phyloP scores from a whole-genome alignment of 1,140 invertebrate genomes.

The Apolygus lucorum region DNA sequence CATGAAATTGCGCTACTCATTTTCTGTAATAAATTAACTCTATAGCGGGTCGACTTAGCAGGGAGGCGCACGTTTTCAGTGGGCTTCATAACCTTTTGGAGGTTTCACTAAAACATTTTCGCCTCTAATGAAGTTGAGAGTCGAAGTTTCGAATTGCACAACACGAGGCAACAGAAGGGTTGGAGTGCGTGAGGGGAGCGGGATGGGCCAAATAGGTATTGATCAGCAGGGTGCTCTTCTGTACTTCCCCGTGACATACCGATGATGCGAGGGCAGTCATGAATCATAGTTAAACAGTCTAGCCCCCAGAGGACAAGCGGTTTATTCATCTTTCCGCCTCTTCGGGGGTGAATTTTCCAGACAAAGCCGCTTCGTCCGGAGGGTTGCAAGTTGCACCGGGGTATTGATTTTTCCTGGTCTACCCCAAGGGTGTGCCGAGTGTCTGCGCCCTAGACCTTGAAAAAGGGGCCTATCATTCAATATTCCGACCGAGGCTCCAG shows the following conservation, averaged over 20 bases:
- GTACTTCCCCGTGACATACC: slow-evolving; percentile 14
- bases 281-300: slow-evolving; percentile 12
- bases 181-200: neutral
- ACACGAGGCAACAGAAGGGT: neutral
- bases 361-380: neutral
- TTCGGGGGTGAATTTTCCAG: neutral
- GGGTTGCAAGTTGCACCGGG: slow-evolving; percentile 10
- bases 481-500: neutral
- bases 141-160: no score
- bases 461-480: slow-evolving; percentile 21
- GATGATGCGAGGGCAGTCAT: neutral
- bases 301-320: neutral
- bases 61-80: no score
- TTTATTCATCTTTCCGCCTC: slow-evolving; percentile 7
- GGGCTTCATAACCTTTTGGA: no score
- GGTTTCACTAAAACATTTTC: no score
- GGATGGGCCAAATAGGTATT: neutral
- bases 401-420: slow-evolving; percentile 27
- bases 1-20: no score
- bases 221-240: neutral
- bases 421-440: slow-evolving; percentile 22
- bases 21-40: no score
- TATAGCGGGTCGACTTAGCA: no score
- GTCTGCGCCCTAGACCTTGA: slow-evolving; percentile 23
- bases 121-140: no score